These are phyloP conservation scores for Drosophila quinaria DNA, from an alignment of 2,888 invertebrate genomes.

Conservation along the genomic window DNA sequence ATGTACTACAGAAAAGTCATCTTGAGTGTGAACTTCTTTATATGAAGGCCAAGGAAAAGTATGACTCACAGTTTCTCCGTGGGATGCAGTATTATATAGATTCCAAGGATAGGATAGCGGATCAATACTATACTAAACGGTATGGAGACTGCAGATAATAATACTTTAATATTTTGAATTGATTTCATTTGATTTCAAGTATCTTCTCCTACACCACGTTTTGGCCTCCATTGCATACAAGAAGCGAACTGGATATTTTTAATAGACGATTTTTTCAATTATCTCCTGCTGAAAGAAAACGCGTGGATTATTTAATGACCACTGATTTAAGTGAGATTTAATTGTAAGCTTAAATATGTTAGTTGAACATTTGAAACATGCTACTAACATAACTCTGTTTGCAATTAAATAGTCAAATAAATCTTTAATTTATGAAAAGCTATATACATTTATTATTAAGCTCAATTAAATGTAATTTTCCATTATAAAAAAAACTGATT, in stretches of 20 bases:
- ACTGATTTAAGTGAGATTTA: conserved; percentile 28
- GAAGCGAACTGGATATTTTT: conserved; percentile 42
- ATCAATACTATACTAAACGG: conserved; percentile 45
- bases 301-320: conserved; percentile 50
- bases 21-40: conserved; percentile 42
- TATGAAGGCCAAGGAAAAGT: conserved; percentile 22
- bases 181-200: not conserved
- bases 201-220: conserved; percentile 33
- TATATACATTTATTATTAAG: not conserved
- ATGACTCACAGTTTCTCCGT: conserved; percentile 31
- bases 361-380: not conserved
- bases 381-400: conserved; percentile 36
- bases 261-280: conserved; percentile 52
- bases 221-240: conserved; percentile 62
- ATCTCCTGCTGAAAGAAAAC: conserved; percentile 23
- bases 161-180: not conserved
- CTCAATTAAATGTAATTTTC: not conserved
- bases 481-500: not conserved
- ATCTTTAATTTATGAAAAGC: not conserved
- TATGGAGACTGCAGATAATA: conserved; percentile 6
- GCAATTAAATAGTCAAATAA: conserved; percentile 29
- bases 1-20: conserved; percentile 13
- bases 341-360: conserved; percentile 37
- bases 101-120: conserved; percentile 2
- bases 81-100: conserved; percentile 39